Evolutionary conservation across 2,797 vertebrate species (phyloP), one percentile per base, ranked within the genome.

Genomic region (Melanogrammus aeglefinus): DNA sequence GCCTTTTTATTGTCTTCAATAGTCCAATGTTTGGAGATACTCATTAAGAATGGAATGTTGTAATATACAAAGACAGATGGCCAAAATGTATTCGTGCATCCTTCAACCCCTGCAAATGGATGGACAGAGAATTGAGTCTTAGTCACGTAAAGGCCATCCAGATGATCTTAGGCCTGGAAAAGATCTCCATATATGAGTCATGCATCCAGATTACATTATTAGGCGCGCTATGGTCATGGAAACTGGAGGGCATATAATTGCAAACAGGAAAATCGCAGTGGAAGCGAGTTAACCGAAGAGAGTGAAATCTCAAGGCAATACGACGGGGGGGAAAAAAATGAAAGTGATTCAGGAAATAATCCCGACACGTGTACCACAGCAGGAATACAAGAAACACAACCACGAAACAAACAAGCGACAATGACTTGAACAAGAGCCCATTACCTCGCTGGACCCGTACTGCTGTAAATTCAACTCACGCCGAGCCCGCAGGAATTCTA

Each of bases 331-430:
- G 0, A 36, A 39, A 2, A 33, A 71, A 71, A 63, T 63, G 57
- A 63, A 63, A 63, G 21, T 8, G 21, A 63, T 63, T 63, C 57
- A 57, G 47, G 47, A 57, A 18, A 57, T 57, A 57, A 57, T 6
- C 47, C 47, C 47, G 8, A 63, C 57, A 63, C 21, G n/a, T 63
- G 47, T 21, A 18, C 18, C 18, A 57, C 5, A 6, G 57, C 6
- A 63, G 57, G 21, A 63, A 63, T 63, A 63, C 57, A 63, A 63
- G 57, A 63, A 63, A 63, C 57, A 63, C 21, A 63, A 57, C 47
- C 21, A 57, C 51, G 16, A 57, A 18, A 51, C 18, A 57, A 57
- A 24, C 57, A 63, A 63, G n/a, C 57, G 7, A n/a, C 57, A 63
- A 63, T 24, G 57, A 63, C 57, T 63, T 63, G 57, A 63, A 63